A percentile compares a stretch with the other conserved stretches of the same genome.
Evolutionary conservation across 2,113 vertebrate species (phyloP).

Genomic region (Syngnathus typhle): DNA sequence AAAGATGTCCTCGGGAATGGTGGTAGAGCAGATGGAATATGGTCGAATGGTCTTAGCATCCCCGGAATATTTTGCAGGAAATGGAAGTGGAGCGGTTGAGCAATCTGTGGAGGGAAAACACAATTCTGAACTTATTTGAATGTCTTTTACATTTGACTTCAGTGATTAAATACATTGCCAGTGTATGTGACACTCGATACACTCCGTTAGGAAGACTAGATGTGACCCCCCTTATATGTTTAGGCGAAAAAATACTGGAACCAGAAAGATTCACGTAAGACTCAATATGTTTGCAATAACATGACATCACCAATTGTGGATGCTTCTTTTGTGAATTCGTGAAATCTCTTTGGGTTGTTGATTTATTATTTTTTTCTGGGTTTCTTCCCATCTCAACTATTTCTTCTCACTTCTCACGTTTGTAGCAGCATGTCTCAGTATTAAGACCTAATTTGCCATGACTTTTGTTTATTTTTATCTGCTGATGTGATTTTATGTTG

Average conservation of each 20-base stretch:
- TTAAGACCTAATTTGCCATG: background rate
- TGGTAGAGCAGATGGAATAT: constrained; percentile 33
- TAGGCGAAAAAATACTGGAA: background rate
- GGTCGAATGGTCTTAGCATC: constrained; percentile 60
- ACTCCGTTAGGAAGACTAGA: background rate
- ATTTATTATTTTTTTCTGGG: background rate
- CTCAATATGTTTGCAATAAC: background rate
- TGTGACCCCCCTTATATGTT: background rate
- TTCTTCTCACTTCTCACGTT: background rate
- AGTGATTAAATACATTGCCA: no score
- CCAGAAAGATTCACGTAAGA: background rate
- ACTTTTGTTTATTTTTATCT: background rate
- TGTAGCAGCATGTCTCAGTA: no score
- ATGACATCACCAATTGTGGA: background rate
- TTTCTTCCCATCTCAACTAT: background rate
- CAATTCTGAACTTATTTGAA: background rate
- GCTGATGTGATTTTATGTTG: background rate
- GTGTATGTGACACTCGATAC: background rate
- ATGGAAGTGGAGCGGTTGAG: constrained; percentile 69
- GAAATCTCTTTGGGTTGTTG: background rate
- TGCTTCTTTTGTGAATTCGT: background rate
- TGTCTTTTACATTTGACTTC: background rate
- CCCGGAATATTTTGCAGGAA: constrained; percentile 78
- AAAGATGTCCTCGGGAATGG: constrained; percentile 32
- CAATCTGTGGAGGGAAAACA: constrained; percentile 60